phyloP scores from a whole-genome alignment of 2,113 vertebrate genomes.

The Seriola aureovittata region DNA sequence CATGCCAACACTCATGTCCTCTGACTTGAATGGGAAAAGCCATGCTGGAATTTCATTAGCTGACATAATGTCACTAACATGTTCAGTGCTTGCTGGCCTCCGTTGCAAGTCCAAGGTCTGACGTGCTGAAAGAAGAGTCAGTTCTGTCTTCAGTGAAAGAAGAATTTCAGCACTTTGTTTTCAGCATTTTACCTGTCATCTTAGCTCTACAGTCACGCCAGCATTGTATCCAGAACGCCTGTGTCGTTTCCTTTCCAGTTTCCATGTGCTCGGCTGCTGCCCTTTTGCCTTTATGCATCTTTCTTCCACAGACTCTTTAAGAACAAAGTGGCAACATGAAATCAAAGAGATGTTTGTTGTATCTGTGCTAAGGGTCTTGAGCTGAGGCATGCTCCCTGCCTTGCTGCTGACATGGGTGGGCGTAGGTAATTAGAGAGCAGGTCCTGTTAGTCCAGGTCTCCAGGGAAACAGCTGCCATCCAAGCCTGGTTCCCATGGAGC shows the following conservation, averaged over 20 bases:
- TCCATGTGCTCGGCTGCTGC: slow-evolving; percentile 18
- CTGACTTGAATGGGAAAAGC: slow-evolving; percentile 7
- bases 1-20: slow-evolving; percentile 20
- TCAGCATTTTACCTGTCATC: slow-evolving; percentile 30
- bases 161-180: neutral
- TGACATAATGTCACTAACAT: slow-evolving; percentile 12
- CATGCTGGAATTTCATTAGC: slow-evolving; percentile 14
- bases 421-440: slow-evolving; percentile 61
- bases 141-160: neutral
- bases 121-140: neutral
- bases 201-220: slow-evolving; percentile 20
- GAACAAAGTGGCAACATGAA: slow-evolving; percentile 29
- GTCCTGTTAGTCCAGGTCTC: slow-evolving; percentile 64
- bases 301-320: slow-evolving; percentile 15
- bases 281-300: slow-evolving; percentile 12
- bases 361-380: slow-evolving; percentile 33
- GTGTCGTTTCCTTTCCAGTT: slow-evolving; percentile 30
- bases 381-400: slow-evolving; percentile 29
- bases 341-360: slow-evolving; percentile 31
- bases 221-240: neutral
- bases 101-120: neutral
- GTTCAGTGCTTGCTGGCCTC: neutral
- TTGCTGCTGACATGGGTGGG: slow-evolving; percentile 47
- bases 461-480: slow-evolving; percentile 71
- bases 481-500: slow-evolving; percentile 59